Percentiles rank a stretch among this genome's conserved stretches.
phyloP scores from a whole-genome alignment of 1,140 invertebrate species.

The Nasonia giraulti region DNA sequence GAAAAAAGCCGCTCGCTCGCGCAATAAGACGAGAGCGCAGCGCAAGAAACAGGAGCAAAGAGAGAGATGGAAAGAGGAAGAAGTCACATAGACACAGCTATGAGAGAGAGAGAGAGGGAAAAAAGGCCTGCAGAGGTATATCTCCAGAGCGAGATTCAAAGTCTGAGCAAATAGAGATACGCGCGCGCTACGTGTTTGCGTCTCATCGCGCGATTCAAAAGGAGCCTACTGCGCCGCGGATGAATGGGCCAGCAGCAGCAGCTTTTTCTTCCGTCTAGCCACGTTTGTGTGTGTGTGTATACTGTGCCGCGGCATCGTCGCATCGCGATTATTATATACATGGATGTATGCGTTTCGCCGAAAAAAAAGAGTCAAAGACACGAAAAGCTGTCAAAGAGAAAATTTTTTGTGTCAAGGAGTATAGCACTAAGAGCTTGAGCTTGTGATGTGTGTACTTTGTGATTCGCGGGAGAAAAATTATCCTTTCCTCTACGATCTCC shows the following conservation, averaged over 20 bases:
- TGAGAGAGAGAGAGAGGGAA: neutral
- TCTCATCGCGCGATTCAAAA: conserved; percentile 51
- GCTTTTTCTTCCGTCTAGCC: conserved; percentile 23
- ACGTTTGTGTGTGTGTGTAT: conserved; percentile 43
- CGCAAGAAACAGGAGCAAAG: too few relatives aligned
- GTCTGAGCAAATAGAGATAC: conserved; percentile 51
- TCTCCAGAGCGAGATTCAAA: conserved; percentile 48
- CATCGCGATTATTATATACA: neutral
- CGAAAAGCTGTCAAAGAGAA: neutral
- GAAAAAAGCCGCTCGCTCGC: conserved; percentile 5
- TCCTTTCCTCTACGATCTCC: too few relatives aligned
- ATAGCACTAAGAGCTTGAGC: neutral
- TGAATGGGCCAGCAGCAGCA: neutral
- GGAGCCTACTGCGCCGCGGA: neutral
- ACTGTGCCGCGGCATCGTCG: conserved; percentile 38
- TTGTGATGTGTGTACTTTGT: too few relatives aligned
- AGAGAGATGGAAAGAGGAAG: neutral
- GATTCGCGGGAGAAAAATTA: too few relatives aligned
- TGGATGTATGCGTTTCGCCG: too few relatives aligned
- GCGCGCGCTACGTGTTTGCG: conserved; percentile 42
- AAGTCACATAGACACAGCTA: neutral
- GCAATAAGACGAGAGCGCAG: neutral
- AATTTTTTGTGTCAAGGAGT: neutral
- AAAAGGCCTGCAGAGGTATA: conserved; percentile 10
- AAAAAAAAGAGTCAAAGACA: neutral